phyloP scores from a whole-genome alignment of 2,113 vertebrate species.

The Albula goreensis region DNA sequence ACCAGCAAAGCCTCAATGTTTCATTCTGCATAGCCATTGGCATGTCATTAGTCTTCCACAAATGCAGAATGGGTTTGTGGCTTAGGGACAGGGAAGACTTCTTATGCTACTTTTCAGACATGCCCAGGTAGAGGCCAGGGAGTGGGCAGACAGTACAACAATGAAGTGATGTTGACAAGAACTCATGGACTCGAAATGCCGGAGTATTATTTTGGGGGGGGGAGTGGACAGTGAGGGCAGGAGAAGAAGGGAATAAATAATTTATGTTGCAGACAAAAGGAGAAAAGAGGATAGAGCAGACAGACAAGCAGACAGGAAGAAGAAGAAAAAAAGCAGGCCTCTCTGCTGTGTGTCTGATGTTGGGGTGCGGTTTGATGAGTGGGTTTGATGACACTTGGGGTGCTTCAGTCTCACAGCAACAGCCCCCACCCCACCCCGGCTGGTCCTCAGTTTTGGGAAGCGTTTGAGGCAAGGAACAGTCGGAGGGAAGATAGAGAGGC shows the following conservation, averaged over 20 bases:
- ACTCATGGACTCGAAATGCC: constrained; percentile 22
- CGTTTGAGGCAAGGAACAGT: constrained; percentile 15
- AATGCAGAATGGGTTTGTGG: background rate
- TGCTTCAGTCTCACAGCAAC: background rate
- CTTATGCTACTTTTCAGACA: background rate
- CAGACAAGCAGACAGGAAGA: constrained; percentile 22
- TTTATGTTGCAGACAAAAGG: constrained; percentile 34
- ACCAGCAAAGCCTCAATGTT: background rate
- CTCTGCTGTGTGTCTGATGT: constrained; percentile 36
- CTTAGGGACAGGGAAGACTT: background rate
- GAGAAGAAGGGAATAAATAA: constrained; percentile 40
- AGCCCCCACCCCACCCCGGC: background rate
- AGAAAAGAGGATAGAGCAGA: constrained; percentile 1
- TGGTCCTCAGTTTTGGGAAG: background rate
- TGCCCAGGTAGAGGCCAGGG: background rate
- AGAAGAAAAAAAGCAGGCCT: background rate
- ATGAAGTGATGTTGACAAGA: background rate
- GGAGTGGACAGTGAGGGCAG: constrained; percentile 15
- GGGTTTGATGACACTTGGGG: background rate
- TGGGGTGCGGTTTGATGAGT: background rate
- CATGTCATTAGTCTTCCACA: background rate
- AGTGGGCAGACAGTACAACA: background rate
- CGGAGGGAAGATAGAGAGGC: constrained; percentile 41
- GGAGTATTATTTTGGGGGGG: background rate
- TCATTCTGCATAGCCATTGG: background rate